Base-by-base conservation (phyloP, 1,140 invertebrate species). In the Cotesia typhae region DNA sequence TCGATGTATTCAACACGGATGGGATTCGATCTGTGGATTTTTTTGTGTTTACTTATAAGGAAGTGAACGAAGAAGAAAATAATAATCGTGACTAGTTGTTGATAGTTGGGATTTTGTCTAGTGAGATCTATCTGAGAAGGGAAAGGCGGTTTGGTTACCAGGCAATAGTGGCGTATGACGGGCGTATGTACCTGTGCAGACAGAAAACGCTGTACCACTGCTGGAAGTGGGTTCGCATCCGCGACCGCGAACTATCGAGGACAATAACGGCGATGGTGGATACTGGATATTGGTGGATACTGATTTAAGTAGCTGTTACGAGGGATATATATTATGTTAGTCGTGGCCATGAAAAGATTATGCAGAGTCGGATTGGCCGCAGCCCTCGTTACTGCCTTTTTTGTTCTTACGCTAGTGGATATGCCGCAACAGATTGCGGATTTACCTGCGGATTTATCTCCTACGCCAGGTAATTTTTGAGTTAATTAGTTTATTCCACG, bases 301-400 rank as follows among this genome's bases (percentile, higher is more conserved):
- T 73, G 70, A 68, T 59, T 60, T 59, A 28, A 28, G 28, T 28
- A 28, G 28, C 28, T 60, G 35, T 70, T 75, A 72, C 79, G 75
- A 79, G 77, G 77, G 28, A 28, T 28, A 76, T 28, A 76, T 76
- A 81, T 75, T 65, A 85, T 84, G 83, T 76, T 81, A 76, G 79
- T 83, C 69, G 79, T 77, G 57, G 81, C 80, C 66, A 83, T 81
- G 75, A 84, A 79, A 71, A 82, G 79, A 78, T 82, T 84, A 78
- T 84, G 80, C 81, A 84, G 84, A 83, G 81, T 82, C 51, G 82
- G 82, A 70, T 77, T 85, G 51, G 81, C 78, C 72, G 84, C 82
- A 67, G 79, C 84, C 69, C 70, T 85, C 75, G 80, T 81, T 74
- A 84, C 84, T 63, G 83, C 82, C 67, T 74, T 85, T 70, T 84